phyloP scores from a whole-genome alignment of 2,113 vertebrate genomes.

The Semnornis frantzii region DNA sequence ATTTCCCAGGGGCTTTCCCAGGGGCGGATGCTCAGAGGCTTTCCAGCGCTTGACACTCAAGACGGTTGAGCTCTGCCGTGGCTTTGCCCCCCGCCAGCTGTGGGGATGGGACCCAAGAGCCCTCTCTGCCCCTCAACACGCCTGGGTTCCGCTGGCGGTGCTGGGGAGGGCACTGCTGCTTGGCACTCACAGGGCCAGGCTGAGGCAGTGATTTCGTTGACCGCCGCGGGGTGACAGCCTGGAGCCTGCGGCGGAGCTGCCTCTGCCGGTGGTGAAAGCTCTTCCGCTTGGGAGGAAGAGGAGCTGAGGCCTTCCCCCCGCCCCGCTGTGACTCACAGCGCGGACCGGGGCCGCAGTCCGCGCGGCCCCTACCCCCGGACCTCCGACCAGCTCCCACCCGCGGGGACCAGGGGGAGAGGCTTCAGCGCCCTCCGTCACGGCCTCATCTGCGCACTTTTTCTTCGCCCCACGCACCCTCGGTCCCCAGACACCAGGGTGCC shows the following conservation, averaged over 20 bases:
- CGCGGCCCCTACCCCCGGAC: background rate
- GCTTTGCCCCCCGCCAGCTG: background rate
- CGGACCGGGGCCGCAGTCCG: background rate
- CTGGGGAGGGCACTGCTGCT: background rate
- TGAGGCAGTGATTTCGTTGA: background rate
- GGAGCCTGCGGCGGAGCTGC: background rate
- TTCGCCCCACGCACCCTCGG: fast-evolving
- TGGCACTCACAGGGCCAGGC: fast-evolving
- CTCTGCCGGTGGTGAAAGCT: background rate
- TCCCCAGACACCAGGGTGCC: background rate
- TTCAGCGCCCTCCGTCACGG: background rate
- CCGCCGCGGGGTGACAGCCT: background rate
- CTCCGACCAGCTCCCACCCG: fast-evolving
- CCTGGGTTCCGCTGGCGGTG: background rate
- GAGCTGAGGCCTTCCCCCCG: background rate
- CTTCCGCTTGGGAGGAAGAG: background rate
- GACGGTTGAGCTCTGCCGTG: background rate
- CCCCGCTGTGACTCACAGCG: background rate
- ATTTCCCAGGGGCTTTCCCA: background rate
- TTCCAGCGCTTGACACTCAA: background rate
- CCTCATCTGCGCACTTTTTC: fast-evolving
- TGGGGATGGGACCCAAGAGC: fast-evolving
- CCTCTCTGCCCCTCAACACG: background rate
- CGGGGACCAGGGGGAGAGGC: fast-evolving
- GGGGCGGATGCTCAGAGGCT: background rate